Percentiles rank a stretch among this genome's conserved stretches.
These are phyloP conservation scores for Stegodyphus mimosarum DNA, from an alignment of 1,140 invertebrate genomes.

Conservation along the genomic window DNA sequence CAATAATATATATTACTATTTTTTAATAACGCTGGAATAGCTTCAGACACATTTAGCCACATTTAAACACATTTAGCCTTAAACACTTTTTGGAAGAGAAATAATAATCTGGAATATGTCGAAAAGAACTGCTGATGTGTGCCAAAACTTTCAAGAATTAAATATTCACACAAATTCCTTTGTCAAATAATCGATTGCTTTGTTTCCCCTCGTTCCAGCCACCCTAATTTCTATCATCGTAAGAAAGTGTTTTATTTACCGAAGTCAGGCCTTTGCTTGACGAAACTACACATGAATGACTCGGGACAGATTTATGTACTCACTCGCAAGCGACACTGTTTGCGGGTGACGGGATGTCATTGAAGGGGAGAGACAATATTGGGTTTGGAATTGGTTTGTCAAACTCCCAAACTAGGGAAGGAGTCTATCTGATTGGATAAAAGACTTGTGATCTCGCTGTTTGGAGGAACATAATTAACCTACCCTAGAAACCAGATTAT, in stretches of 20 bases:
- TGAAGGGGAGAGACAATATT: constrained; percentile 30
- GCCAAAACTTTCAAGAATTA: too few relatives aligned
- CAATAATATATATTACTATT: too few relatives aligned
- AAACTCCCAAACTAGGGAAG: constrained; percentile 18
- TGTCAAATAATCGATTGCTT: too few relatives aligned
- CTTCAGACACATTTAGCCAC: too few relatives aligned
- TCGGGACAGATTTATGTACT: constrained; percentile 12
- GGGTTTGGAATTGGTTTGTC: constrained; percentile 42
- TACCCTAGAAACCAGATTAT: neutral
- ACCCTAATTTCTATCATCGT: too few relatives aligned
- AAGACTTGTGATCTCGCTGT: neutral
- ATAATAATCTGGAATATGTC: too few relatives aligned
- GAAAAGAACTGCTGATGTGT: too few relatives aligned
- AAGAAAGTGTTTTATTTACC: neutral
- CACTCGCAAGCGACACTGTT: constrained; percentile 28
- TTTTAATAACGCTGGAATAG: too few relatives aligned
- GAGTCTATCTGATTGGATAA: constrained; percentile 28
- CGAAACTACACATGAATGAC: neutral
- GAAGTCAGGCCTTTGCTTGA: neutral
- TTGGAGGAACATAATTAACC: constrained; percentile 21
- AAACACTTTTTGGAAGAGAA: too few relatives aligned
- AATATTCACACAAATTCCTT: too few relatives aligned
- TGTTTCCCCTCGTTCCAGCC: too few relatives aligned
- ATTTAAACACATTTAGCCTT: too few relatives aligned
- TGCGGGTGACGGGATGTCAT: constrained; percentile 17